These are phyloP conservation scores for Clanis bilineata DNA, from an alignment of 2,888 invertebrate species.

Conservation along the genomic window DNA sequence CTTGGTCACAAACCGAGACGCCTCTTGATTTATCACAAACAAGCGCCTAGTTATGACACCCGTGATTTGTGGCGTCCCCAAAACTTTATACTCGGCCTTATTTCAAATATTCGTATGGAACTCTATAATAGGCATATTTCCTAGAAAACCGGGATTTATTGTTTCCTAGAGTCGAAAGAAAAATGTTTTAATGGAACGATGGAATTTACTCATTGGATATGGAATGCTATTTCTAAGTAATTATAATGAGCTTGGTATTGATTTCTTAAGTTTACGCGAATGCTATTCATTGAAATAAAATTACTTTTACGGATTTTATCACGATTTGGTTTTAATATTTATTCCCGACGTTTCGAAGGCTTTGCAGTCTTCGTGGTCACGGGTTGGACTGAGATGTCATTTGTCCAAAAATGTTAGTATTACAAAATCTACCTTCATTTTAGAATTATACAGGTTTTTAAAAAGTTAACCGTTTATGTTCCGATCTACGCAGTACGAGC, in stretches of 20 bases:
- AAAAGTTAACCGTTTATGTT: no score
- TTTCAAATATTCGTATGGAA: not conserved
- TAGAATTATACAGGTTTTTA: no score
- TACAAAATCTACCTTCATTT: no score
- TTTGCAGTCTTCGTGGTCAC: no score
- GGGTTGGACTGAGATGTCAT: no score
- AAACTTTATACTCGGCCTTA: not conserved
- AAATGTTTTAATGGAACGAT: not conserved
- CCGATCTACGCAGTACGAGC: no score
- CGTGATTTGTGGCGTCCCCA: constrained; percentile 6
- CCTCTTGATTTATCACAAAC: not conserved
- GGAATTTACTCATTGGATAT: not conserved
- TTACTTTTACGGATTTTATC: no score
- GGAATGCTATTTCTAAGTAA: not conserved
- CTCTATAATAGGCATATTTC: not conserved
- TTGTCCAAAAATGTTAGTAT: no score
- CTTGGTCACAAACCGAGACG: not conserved
- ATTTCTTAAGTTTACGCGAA: no score
- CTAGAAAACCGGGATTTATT: not conserved
- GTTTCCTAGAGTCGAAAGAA: not conserved
- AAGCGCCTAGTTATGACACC: constrained; percentile 1
- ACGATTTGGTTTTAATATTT: no score
- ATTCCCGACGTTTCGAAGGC: no score
- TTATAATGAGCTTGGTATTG: not conserved
- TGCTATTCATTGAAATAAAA: no score